Base-by-base conservation (phyloP, 2,888 invertebrate genomes). In the Aporophyla nigra region DNA sequence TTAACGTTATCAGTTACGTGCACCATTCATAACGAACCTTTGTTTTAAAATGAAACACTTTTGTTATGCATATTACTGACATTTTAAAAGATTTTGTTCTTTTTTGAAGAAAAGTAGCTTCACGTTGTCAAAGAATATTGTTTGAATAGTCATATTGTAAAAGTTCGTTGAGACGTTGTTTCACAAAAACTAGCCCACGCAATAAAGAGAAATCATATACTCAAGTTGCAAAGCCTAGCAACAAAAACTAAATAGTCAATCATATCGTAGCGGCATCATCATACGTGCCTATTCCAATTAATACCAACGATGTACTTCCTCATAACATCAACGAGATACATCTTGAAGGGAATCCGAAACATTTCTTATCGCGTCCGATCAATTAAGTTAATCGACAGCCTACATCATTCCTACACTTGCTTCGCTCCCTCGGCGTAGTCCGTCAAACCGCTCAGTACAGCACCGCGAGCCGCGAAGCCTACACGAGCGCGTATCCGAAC, bases 391-490 rank as follows among this genome's bases (percentile, higher is more conserved):
- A 94, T 93, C 92, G 89, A 90, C 94, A 94, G 91, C 93, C 94
- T 94, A 91, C 93, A 89, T 87, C 78, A 87, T 88, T 88, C 89
- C 89, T 87, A 88, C 88, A 88, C 89, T 76, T 74, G 68, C 76
- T 33, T 71, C 80, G 79, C 88, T 90, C 89, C 91, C 87, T 88
- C 91, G 79, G 79, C 84, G 82, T 78, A 83, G 85, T 85, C 86
- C 80, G 86, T 87, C 85, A 88, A 80, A 79, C 77, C 79, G 80
- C 85, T 85, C 82, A 96, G 96, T 96, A 92, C 89, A 92, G 93
- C 91, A 93, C 93, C 90, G 95, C 87, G 87, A 92, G 94, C 95
- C 94, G 96, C 92, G 93, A 95, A 96, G 95, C 96, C 95, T 96
- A 84, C 94, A 87, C 87, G 86, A 86, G 87, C 79, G 78, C 88